phyloP scores from a whole-genome alignment of 2,888 invertebrate species.

The Caenorhabditis becei region DNA sequence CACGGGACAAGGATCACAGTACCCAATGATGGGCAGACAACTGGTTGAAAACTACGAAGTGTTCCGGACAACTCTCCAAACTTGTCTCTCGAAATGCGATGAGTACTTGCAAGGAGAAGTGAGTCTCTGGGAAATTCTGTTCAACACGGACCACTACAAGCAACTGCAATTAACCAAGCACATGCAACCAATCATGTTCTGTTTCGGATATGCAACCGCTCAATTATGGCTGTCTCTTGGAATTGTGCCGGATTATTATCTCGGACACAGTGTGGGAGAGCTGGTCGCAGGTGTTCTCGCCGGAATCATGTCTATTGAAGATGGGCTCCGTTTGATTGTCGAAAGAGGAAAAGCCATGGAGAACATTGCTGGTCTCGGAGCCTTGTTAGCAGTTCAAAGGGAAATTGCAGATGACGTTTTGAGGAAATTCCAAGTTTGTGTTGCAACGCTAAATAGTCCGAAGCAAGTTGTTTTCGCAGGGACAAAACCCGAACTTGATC shows the following conservation, averaged over 20 bases:
- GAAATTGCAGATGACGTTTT: constrained; percentile 63
- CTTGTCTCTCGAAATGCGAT: constrained; percentile 52
- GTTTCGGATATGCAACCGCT: constrained; percentile 67
- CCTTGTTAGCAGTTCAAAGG: constrained; percentile 70
- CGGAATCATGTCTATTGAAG: constrained; percentile 68
- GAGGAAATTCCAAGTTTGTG: constrained; percentile 56
- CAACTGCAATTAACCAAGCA: constrained; percentile 61
- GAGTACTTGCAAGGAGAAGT: constrained; percentile 47
- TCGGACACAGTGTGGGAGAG: constrained; percentile 75
- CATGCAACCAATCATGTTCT: constrained; percentile 73
- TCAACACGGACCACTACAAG: constrained; percentile 56
- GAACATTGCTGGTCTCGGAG: constrained; percentile 67
- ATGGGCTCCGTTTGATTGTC: constrained; percentile 66
- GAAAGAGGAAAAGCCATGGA: constrained; percentile 73
- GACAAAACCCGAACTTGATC: constrained; percentile 58
- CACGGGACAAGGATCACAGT: constrained; percentile 75
- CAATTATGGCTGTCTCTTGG: constrained; percentile 70
- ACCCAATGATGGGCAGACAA: constrained; percentile 72
- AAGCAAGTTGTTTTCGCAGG: constrained; percentile 74
- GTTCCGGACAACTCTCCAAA: constrained; percentile 61
- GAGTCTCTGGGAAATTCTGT: constrained; percentile 59
- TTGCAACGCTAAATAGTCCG: constrained; percentile 71
- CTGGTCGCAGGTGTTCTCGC: constrained; percentile 68
- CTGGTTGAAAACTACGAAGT: constrained; percentile 64
- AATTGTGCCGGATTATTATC: constrained; percentile 62